phyloP scores from a whole-genome alignment of 2,888 invertebrate genomes.

The Onchidella celtica region DNA sequence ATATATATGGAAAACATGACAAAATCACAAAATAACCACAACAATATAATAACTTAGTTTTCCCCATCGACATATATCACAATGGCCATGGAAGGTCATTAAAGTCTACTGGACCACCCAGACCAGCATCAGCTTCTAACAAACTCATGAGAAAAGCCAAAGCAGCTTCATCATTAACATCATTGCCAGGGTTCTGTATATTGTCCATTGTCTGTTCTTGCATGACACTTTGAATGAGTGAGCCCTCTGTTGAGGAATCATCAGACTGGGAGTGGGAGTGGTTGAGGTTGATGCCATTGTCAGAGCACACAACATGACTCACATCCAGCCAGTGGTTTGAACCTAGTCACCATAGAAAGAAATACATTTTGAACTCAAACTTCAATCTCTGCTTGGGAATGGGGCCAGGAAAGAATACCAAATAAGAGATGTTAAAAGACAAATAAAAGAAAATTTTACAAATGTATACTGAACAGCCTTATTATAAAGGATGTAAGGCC shows the following conservation, averaged over 20 bases:
- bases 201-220: conserved; percentile 69
- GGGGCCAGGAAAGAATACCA: too few species aligned
- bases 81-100: conserved; percentile 92
- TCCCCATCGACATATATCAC: conserved; percentile 55
- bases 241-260: conserved; percentile 46
- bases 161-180: conserved; percentile 87
- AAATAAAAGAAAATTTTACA: too few species aligned
- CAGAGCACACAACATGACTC: conserved; percentile 43
- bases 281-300: conserved; percentile 47
- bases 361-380: too few species aligned
- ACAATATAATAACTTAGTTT: background rate
- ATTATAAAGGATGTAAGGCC: too few species aligned
- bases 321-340: conserved; percentile 40
- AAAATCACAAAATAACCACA: background rate
- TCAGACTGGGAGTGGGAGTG: conserved; percentile 48
- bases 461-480: too few species aligned
- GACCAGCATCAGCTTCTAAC: conserved; percentile 92
- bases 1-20: background rate
- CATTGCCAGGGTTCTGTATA: conserved; percentile 62
- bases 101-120: conserved; percentile 93
- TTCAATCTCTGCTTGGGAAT: too few species aligned
- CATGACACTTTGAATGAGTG: conserved; percentile 67
- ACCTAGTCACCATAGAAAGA: too few species aligned
- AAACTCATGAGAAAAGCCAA: conserved; percentile 96
- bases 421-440: background rate